Conservation (phyloP, 1,140 invertebrate species). For the Lepidurus apus region DNA sequence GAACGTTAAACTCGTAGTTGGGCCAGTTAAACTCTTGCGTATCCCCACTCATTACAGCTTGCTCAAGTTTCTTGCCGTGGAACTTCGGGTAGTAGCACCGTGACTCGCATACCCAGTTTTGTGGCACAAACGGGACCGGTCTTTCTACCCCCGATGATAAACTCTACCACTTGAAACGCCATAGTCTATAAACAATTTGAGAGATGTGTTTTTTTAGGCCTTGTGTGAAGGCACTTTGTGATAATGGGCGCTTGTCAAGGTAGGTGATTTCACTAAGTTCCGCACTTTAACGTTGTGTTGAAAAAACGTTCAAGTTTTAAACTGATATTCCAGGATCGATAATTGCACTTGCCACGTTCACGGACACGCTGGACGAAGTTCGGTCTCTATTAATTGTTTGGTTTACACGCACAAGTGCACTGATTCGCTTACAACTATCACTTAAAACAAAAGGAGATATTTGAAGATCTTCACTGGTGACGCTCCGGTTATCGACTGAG, state of each 20-base stretch:
- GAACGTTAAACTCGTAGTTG: background rate
- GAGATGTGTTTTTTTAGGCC: too few relatives aligned
- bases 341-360: background rate
- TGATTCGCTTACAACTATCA: background rate
- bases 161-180: background rate
- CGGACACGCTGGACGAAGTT: background rate
- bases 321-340: background rate
- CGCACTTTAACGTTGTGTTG: background rate
- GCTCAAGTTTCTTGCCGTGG: background rate
- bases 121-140: background rate
- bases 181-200: too few relatives aligned
- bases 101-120: background rate
- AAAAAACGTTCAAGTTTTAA: background rate
- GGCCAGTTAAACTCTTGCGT: background rate
- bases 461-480: background rate
- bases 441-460: background rate
- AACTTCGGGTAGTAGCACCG: slow-evolving; percentile 4
- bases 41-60: background rate
- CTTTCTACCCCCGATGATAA: background rate
- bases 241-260: too few relatives aligned
- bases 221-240: too few relatives aligned
- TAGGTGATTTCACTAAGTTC: too few relatives aligned
- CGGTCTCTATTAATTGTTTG: background rate
- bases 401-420: background rate
- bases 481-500: background rate